Evolutionary conservation across 2,113 vertebrate genomes (phyloP), one percentile per base, ranked within the genome.

Genomic region (Nannobrachium achirus): DNA sequence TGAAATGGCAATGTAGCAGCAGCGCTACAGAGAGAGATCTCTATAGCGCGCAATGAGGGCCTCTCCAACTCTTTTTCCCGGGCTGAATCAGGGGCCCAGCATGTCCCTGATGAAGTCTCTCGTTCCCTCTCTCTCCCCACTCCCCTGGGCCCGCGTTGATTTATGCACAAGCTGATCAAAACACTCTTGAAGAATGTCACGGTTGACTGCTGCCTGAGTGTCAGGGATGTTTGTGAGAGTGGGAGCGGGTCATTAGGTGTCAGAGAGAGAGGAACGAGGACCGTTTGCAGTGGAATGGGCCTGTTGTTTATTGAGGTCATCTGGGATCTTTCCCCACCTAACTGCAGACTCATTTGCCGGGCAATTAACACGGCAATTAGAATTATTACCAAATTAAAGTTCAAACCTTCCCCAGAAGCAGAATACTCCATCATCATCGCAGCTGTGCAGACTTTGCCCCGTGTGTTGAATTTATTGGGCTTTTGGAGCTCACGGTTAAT

Each of bases 271-370:
- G 49, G n/a, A 5, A 20, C 25, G 25, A 33, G 25, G 25, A 33
- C 25, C 25, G 25, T 49, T 51, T 16, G 18, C 58, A 42, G 44
- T 49, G 45, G n/a, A 63, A 42, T 19, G 20, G 39, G n/a, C 48
- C 10, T 18, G 14, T 51, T 18, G 14, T 51, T 63, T 63, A 51
- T 13, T 15, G 46, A 41, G 48, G 8, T 63, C 48, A 15, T 39
- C 11, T 45, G 55, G n/a, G 40, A 4, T 38, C n/a, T 48, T 57
- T 18, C 76, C 9, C 9, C 6, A 10, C 59, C 18, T 38, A 38
- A n/a, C 7, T 71, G 49, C 61, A 64, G 11, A 58, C 19, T 71
- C 20, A 45, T 57, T 18, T 48, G 19, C 42, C 38, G 44, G 53
- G 10, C 42, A 66, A 58, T 50, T 62, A 70, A 53, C 41, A 25